phyloP scores from a whole-genome alignment of 2,113 vertebrate genomes.

The Bostrychus sinensis region DNA sequence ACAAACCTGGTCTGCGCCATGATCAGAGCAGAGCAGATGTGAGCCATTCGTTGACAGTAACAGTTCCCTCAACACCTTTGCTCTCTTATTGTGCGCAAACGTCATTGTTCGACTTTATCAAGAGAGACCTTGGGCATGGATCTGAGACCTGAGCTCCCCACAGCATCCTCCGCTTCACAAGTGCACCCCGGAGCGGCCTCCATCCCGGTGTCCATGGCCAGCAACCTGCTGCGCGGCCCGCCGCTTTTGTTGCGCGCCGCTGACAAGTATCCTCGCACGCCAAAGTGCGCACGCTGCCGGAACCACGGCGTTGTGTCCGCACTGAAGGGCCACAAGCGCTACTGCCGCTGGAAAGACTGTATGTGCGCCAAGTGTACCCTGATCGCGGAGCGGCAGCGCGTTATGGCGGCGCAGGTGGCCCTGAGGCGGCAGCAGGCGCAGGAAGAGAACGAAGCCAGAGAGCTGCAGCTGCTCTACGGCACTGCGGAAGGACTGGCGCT shows the following conservation, averaged over 20 bases:
- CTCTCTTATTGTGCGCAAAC: neutral
- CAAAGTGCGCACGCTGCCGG: constrained; percentile 96
- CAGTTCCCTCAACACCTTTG: neutral
- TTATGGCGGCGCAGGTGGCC: constrained; percentile 98
- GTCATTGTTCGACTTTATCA: neutral
- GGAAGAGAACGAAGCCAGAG: constrained; percentile 96
- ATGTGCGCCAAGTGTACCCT: constrained; percentile 99
- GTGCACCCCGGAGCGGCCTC: constrained; percentile 81
- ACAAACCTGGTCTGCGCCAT: constrained; percentile 29
- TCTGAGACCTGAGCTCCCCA: constrained; percentile 88
- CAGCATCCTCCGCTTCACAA: constrained; percentile 82
- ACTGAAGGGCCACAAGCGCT: constrained; percentile 98
- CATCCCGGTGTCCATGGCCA: constrained; percentile 90
- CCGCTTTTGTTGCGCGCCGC: constrained; percentile 89
- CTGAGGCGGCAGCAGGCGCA: constrained; percentile 96
- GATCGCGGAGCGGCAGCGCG: constrained; percentile 96
- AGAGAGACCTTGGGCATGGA: constrained; percentile 80
- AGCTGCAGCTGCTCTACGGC: constrained; percentile 97
- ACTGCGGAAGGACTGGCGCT: constrained; percentile 96
- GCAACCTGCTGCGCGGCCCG: constrained; percentile 88
- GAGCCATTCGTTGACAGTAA: constrained; percentile 19
- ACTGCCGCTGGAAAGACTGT: constrained; percentile 99
- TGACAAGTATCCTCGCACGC: constrained; percentile 97
- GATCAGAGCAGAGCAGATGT: constrained; percentile 51
- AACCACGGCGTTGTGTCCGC: constrained; percentile 98